A percentile compares a stretch with the other conserved stretches of the same genome.
Evolutionary conservation across 2,797 vertebrate species (phyloP).

Genomic region (Percopsis omiscomaycus): DNA sequence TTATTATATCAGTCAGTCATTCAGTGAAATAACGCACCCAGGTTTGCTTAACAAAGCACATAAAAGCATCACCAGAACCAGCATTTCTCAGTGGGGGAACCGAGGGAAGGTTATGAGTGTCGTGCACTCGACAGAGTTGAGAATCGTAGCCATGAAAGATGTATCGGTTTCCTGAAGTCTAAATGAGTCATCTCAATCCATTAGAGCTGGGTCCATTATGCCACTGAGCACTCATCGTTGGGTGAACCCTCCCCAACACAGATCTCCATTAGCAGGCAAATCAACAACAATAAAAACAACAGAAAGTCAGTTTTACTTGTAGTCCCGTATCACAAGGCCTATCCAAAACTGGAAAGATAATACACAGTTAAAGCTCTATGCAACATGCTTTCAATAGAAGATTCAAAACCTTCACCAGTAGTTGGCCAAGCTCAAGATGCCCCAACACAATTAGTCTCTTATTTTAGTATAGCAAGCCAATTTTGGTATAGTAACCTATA

Average conservation of each 20-base stretch:
- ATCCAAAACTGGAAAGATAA: background rate
- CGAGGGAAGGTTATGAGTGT: background rate
- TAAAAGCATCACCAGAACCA: conserved; percentile 26
- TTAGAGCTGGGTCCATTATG: conserved; percentile 49
- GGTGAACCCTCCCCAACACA: conserved; percentile 22
- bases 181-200: conserved; percentile 41
- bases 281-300: conserved; percentile 24
- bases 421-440: no score
- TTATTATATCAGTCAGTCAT: background rate
- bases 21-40: background rate
- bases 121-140: conserved; percentile 4
- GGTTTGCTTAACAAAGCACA: conserved; percentile 23
- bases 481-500: no score
- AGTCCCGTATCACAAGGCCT: background rate
- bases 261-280: conserved; percentile 48
- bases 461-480: no score
- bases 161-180: conserved; percentile 28
- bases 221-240: conserved; percentile 13
- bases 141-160: conserved; percentile 43
- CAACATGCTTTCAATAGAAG: no score
- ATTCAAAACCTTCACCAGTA: no score
- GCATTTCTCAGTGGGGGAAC: conserved; percentile 9
- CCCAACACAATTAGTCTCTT: no score
- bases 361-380: no score
- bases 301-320: background rate